Base-by-base conservation (phyloP, 2,113 vertebrate species). In the Nesospiza acunhae region DNA sequence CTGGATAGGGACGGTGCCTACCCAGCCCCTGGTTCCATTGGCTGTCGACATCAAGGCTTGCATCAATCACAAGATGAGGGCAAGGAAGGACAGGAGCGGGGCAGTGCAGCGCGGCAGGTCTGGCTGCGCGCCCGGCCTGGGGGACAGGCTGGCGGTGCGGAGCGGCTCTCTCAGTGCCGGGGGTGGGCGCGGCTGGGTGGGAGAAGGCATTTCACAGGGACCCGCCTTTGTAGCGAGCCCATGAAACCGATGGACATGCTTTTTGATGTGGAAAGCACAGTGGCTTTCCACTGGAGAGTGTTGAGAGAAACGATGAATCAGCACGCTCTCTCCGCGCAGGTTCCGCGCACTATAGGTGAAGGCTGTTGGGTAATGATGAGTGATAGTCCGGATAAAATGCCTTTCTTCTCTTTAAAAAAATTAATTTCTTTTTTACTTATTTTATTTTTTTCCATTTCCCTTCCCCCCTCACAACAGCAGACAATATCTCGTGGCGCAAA, bases 381-480 rank as follows among this genome's bases (percentile, higher is more conserved):
- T 3, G 17, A 73, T 5, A 59, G 27, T 19, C 12, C 49, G 53
- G 23, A 14, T n/a, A 19, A 82, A 73, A 79, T 17, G 5, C 5
- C 24, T 46, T n/a, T 10, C 9, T 21, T 11, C 30, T 39, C 12
- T 8, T 4, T 2, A 2, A 7, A n/a, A n/a, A n/a, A n/a, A n/a
- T n/a, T n/a, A n/a, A n/a, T n/a, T n/a, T n/a, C n/a, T 5, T 21
- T 62, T 33, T 63, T 18, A 16, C 14, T 53, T 31, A 9, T 11
- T 28, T 22, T 1, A 1, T 1, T 6, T 18, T 28, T 4, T 2
- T 7, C 9, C 4, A 1, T 13, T 19, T 2, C 1, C 2, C 2
- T 3, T 1, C 1, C 5, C 2, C 1, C 7, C 28, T 41, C 33
- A 10, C 15, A 33, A 30, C 10, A 39, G 37, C 5, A 53, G 30